Base-by-base conservation (phyloP, 92 coral and sea anemone genomes). In the Palythoa heliodiscus region DNA sequence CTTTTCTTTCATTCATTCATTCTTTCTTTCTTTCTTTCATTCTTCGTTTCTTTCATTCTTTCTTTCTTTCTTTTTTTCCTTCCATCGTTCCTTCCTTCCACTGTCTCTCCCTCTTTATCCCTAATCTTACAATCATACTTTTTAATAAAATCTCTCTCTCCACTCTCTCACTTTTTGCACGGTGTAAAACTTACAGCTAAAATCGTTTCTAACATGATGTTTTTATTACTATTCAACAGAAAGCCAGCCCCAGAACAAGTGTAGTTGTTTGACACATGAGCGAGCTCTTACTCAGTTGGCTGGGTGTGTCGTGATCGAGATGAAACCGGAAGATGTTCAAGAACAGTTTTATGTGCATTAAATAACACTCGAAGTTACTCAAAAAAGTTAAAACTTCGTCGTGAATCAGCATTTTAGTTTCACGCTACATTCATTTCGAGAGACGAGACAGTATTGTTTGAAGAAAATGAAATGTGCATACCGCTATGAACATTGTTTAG, bases 211-310 rank as follows among this genome's bases (percentile, higher is more conserved):
- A 19, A 20, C 25, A 60, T 24, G 19, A 63, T 19, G 9, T 2
- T 1, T 80, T 16, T 15, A 19, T 39, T 66, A 6, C n/a, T 48
- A 40, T 4, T 66, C 84, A 12, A 14, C 74, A 80, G 84, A 53
- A 80, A 80, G 43, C 75, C 84, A 14, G 63, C 74, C n/a, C 84
- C 84, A 63, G 84, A 80, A 50, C 72, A 80, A 12, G 84, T 80
- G 84, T 80, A 80, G 74, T 39, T 66, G 73, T 22, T 15, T 13
- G 12, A 60, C 47, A 12, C 20, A 22, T 64, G 73, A 22, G 4
- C 40, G 43, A 40, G 84, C 22, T 24, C 37, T 7, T 8, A 52
- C 4, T 13, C 50, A 43, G 61, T 16, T 64, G 61, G 74, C n/a
- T 48, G 9, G 39, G 52, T 29, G 60, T 29, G 75, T 23, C 5